phyloP scores from a whole-genome alignment of 2,797 vertebrate species.

The Myotis findleyi region DNA sequence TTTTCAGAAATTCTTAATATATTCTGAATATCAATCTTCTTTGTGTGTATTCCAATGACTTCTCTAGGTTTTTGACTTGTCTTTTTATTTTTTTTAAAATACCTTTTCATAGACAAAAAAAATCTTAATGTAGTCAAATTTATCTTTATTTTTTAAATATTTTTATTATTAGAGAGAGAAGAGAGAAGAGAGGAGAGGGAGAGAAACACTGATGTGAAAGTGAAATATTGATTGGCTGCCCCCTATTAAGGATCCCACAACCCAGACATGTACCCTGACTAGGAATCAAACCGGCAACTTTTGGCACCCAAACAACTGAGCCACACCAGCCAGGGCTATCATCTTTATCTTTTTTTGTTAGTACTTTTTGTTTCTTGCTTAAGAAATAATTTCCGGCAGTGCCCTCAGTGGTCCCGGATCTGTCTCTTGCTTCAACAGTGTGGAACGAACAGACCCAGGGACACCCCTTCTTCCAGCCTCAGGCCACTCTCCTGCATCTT shows the following conservation, averaged over 20 bases:
- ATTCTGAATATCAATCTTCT: neutral
- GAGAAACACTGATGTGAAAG: neutral
- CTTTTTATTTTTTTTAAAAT: neutral
- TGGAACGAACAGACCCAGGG: too few species aligned
- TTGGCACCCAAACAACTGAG: neutral
- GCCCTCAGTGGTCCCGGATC: too few species aligned
- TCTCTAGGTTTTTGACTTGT: neutral
- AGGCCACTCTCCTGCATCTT: too few species aligned
- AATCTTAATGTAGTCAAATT: neutral
- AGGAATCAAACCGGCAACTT: neutral
- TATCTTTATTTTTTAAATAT: conserved; percentile 5
- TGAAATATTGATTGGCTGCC: neutral
- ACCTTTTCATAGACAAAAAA: conserved; percentile 13
- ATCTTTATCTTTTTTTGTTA: conserved; percentile 3
- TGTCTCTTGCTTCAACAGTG: too few species aligned
- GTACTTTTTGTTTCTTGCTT: neutral
- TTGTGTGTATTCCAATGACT: conserved; percentile 6
- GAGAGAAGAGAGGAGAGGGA: neutral
- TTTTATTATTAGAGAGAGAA: neutral
- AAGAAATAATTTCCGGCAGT: neutral
- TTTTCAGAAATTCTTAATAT: conserved; percentile 40
- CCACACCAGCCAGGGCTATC: neutral
- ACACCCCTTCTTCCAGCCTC: too few species aligned
- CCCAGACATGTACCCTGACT: neutral
- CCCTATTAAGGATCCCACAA: neutral